Evolutionary conservation across 2,888 invertebrate genomes (phyloP), one percentile per base, ranked within the genome.

Genomic region (Cataglyphis rosenhaueri): DNA sequence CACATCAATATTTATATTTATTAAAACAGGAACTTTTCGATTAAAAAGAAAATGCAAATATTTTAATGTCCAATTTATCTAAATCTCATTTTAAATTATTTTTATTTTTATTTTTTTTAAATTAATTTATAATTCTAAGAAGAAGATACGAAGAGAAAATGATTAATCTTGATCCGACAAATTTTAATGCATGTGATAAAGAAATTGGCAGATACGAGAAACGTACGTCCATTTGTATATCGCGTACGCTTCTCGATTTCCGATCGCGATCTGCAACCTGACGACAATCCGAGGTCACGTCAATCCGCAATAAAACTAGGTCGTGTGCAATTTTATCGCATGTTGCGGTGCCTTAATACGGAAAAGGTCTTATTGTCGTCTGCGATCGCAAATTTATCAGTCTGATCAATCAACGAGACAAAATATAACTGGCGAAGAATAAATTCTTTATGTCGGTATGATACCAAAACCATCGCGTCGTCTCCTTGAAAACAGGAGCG

Each of bases 281-380:
- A 82, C 76, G 66, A 35, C 64, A 10, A 32, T 41, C 38, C 38
- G 81, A 81, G 79, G 66, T 71, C 68, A 52, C 68, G 82, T 83
- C 71, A 64, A 84, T 84, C 61, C 65, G 44, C 74, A 8, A 12
- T 38, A 44, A 79, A 87, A 87, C 71, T 84, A 64, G 84, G 87
- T 79, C 87, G 81, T 79, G 71, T 29, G 71, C 73, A 87, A 83
- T 68, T 84, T 82, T 78, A 86, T 68, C 64, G 70, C 57, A 62
- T 61, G 82, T 64, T 3, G 66, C 57, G 48, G 6, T 68, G 61
- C 25, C 57, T 35, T 32, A 59, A 65, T 70, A n/a, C 73, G 21
- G 32, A 73, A 74, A 82, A 82, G 55, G 62, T 82, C 82, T 87
- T 71, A 84, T 75, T 76, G 61, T 62, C 59, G 59, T 25, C 35